These are phyloP conservation scores for Drosophila ficusphila DNA, from an alignment of 1,140 invertebrate genomes.

Conservation along the genomic window DNA sequence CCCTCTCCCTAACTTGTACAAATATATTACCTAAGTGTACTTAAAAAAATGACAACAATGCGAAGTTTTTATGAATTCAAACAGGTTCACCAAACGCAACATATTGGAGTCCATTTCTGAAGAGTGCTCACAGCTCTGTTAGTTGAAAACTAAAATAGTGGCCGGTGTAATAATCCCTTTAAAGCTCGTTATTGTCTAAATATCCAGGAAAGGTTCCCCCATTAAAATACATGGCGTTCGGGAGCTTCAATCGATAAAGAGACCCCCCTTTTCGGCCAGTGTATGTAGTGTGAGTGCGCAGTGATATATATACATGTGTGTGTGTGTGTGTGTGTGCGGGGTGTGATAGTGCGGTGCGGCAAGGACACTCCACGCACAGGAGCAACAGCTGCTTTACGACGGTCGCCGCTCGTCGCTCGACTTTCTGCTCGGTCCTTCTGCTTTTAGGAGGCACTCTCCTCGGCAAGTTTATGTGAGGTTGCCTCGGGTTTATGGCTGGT, in stretches of 20 bases:
- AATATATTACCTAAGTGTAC: conserved; percentile 12
- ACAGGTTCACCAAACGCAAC: not conserved
- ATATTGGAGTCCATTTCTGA: too few relatives aligned
- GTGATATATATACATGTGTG: too few relatives aligned
- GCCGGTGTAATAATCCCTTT: too few relatives aligned
- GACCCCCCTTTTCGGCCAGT: not conserved
- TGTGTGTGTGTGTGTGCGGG: not conserved
- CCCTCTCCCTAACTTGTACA: conserved; percentile 14
- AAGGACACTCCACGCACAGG: conserved; percentile 52
- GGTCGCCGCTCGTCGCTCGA: conserved; percentile 2
- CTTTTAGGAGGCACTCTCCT: conserved; percentile 51
- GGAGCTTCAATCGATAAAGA: too few relatives aligned
- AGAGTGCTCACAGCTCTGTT: too few relatives aligned
- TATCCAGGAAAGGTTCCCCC: too few relatives aligned
- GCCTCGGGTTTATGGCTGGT: conserved; percentile 48
- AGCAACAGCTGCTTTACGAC: conserved; percentile 59
- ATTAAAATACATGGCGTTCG: too few relatives aligned
- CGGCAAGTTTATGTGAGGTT: conserved; percentile 56
- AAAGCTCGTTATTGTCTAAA: too few relatives aligned
- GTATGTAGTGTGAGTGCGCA: not conserved
- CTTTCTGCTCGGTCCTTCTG: conserved; percentile 21
- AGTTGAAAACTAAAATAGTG: too few relatives aligned
- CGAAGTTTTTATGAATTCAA: not conserved
- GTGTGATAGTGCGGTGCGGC: conserved; percentile 4
- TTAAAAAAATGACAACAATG: not conserved